Conservation (phyloP, 2,113 vertebrate genomes). For the Sardina pilchardus region DNA sequence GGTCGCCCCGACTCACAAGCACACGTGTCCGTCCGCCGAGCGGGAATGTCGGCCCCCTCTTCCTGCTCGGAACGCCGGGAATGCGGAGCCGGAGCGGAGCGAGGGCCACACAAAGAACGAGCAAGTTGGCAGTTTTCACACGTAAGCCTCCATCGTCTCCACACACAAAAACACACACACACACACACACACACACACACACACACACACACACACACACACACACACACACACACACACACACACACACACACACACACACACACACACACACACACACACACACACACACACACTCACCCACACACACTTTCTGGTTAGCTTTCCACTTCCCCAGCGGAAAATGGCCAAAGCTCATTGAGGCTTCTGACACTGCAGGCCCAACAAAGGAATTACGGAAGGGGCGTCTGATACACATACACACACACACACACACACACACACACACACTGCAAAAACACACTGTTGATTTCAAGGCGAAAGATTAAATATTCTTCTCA, state of each 20-base stretch:
- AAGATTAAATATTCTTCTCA: no score
- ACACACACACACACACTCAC: not conserved
- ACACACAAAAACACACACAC: not conserved
- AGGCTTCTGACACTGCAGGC: constrained; percentile 12
- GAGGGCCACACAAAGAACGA: constrained; percentile 38
- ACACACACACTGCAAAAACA: not conserved
- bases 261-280: not conserved
- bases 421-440: constrained; percentile 4
- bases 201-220: not conserved
- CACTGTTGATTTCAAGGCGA: not conserved
- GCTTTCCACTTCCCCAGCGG: constrained; percentile 37
- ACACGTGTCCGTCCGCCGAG: not conserved
- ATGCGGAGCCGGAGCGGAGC: not conserved
- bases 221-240: no score
- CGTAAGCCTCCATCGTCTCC: constrained; percentile 34
- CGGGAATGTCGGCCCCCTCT: not conserved
- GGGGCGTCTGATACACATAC: not conserved
- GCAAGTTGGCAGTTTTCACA: constrained; percentile 47
- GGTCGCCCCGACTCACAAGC: not conserved
- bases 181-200: not conserved
- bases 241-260: not conserved
- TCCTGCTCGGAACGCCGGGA: constrained; percentile 9
- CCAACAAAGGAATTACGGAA: constrained; percentile 34
- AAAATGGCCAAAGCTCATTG: constrained; percentile 35
- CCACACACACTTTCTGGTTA: constrained; percentile 18